Conservation (phyloP, 2,113 vertebrate genomes). For the Leptocoma aspasia region DNA sequence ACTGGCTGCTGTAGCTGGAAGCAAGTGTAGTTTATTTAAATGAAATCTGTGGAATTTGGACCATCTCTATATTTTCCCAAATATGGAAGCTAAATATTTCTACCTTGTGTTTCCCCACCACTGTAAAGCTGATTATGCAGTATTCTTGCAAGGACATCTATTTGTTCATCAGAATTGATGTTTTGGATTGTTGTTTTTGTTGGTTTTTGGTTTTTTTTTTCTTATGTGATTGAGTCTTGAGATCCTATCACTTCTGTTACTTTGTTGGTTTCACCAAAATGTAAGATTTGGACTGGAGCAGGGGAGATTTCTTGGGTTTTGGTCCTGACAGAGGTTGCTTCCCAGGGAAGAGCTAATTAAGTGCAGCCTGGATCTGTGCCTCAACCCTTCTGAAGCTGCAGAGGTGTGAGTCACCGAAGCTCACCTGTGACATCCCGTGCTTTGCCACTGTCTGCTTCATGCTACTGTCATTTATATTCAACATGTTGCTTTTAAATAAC, state of each 20-base stretch:
- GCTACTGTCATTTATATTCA: background rate
- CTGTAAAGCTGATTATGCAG: background rate
- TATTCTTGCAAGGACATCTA: background rate
- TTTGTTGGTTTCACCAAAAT: background rate
- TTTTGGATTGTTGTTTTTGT: background rate
- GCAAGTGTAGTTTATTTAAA: background rate
- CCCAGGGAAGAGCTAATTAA: background rate
- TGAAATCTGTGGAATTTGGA: background rate
- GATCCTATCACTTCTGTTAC: background rate
- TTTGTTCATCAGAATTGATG: rapidly evolving
- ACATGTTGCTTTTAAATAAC: background rate
- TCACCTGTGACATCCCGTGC: background rate
- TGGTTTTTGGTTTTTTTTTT: background rate
- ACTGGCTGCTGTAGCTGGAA: background rate
- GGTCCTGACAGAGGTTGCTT: background rate
- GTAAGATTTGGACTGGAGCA: background rate
- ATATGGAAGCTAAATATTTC: background rate
- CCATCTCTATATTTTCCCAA: background rate
- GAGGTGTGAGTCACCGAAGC: background rate
- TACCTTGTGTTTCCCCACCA: background rate
- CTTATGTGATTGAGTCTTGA: background rate
- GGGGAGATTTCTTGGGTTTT: background rate
- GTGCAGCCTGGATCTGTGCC: background rate
- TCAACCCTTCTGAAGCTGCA: background rate
- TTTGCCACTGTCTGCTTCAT: background rate